Conservation (phyloP, 2,888 invertebrate species). For the Mesoligia furuncula region DNA sequence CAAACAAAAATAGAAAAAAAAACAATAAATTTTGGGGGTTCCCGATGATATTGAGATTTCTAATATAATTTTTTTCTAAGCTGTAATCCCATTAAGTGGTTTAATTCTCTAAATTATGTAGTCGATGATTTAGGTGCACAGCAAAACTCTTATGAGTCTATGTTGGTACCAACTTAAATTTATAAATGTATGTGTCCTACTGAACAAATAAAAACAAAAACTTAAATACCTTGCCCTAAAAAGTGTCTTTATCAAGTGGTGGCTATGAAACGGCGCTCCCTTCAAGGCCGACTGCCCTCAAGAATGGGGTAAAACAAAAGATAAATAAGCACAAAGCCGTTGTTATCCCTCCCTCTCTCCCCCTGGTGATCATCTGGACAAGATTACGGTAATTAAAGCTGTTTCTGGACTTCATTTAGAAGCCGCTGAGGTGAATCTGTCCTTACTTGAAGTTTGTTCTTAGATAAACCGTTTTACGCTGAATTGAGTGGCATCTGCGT, state of each 20-base stretch:
- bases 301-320: slow-evolving; percentile 32
- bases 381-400: slow-evolving; percentile 65
- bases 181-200: background rate
- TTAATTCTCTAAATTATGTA: background rate
- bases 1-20: no score
- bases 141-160: background rate
- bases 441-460: background rate
- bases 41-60: no score
- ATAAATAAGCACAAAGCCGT: slow-evolving; percentile 41
- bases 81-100: background rate
- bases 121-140: background rate
- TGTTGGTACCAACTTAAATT: background rate
- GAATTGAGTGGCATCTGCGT: background rate
- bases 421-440: background rate
- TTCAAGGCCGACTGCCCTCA: slow-evolving; percentile 15
- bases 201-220: background rate
- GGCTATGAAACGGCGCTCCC: background rate
- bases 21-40: no score
- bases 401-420: slow-evolving; percentile 29
- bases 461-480: background rate
- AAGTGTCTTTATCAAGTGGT: background rate
- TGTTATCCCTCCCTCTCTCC: background rate
- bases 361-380: slow-evolving; percentile 57
- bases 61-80: no score
- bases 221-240: background rate